Conservation (phyloP, 1,140 invertebrate species). For the Anagrus nilaparvatae region DNA sequence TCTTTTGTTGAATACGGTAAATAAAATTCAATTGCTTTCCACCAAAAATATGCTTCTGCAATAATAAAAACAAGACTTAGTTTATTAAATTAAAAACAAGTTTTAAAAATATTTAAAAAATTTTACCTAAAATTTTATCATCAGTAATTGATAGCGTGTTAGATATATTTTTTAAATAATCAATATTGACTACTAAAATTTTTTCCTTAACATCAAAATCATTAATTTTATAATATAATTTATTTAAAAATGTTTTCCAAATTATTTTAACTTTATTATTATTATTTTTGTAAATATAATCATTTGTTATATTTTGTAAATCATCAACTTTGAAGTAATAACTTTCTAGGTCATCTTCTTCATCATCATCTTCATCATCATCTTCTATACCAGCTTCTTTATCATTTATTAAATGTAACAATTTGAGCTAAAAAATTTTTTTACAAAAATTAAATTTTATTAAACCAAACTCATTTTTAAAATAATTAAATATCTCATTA, state of each 20-base stretch:
- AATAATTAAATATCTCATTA: constrained; percentile 38
- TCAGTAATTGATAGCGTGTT: constrained; percentile 45
- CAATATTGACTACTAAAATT: constrained; percentile 52
- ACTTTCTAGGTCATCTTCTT: constrained; percentile 41
- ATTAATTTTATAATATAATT: constrained; percentile 46
- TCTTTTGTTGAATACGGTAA: constrained; percentile 51
- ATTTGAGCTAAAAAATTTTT: too few species aligned
- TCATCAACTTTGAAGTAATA: constrained; percentile 47
- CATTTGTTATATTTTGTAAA: constrained; percentile 51
- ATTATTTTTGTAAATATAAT: constrained; percentile 40
- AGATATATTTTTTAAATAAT: constrained; percentile 49
- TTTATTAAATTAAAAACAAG: not conserved
- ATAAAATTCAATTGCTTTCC: constrained; percentile 53
- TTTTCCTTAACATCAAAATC: too few species aligned
- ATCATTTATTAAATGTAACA: constrained; percentile 24
- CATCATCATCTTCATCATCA: constrained; percentile 35
- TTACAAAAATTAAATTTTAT: constrained; percentile 21
- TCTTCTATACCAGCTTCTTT: constrained; percentile 38
- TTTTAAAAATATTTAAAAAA: too few species aligned
- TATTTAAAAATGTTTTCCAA: constrained; percentile 53
- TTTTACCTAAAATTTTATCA: constrained; percentile 41
- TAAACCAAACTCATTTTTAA: constrained; percentile 37
- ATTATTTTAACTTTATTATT: constrained; percentile 40
- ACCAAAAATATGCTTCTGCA: constrained; percentile 55
- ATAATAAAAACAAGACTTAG: constrained; percentile 13